These are phyloP conservation scores for Periophthalmus magnuspinnatus DNA, from an alignment of 2,797 vertebrate species.

Conservation along the genomic window DNA sequence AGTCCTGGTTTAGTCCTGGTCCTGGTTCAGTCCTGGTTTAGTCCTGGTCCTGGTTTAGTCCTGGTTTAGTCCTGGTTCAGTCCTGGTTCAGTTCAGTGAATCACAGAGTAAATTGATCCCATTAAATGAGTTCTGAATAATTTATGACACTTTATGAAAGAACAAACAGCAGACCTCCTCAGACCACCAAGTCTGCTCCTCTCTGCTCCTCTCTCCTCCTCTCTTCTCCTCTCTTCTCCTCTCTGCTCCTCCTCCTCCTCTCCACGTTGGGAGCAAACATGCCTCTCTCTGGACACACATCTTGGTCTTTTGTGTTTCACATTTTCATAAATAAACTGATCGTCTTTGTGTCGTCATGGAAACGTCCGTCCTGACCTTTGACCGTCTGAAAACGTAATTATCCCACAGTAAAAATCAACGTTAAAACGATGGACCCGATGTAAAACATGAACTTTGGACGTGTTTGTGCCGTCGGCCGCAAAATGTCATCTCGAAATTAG, in stretches of 20 bases:
- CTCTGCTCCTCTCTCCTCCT: no score
- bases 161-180: not conserved
- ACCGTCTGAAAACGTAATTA: not conserved
- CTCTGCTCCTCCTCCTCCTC: no score
- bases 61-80: not conserved
- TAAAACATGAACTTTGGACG: not conserved
- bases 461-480: no score
- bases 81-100: not conserved
- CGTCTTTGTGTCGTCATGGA: not conserved
- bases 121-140: not conserved
- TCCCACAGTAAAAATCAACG: not conserved
- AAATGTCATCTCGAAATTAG: no score
- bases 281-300: not conserved
- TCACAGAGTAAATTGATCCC: not conserved
- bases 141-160: not conserved
- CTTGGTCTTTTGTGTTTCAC: not conserved
- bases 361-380: not conserved
- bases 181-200: no score
- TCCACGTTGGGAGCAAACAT: no score
- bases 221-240: no score
- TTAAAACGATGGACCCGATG: not conserved
- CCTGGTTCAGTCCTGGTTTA: not conserved
- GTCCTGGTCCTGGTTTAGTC: not conserved
- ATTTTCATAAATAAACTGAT: not conserved
- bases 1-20: not conserved